These are phyloP conservation scores for Aphelinus certus DNA, from an alignment of 1,140 invertebrate genomes.

Conservation along the genomic window DNA sequence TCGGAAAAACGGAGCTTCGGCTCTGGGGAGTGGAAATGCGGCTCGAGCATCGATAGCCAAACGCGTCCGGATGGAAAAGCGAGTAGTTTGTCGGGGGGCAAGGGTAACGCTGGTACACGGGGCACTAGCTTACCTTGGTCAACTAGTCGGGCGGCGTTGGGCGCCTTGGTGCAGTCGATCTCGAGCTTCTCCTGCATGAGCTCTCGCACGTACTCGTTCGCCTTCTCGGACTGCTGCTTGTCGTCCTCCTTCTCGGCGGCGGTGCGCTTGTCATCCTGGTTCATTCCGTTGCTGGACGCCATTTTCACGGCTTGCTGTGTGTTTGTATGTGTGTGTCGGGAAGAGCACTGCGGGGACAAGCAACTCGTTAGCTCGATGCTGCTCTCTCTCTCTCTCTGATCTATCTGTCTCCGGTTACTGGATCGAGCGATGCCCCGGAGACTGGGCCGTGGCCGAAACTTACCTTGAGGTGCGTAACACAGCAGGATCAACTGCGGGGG, in stretches of 20 bases:
- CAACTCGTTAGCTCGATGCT: too few species aligned
- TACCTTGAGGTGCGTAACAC: too few species aligned
- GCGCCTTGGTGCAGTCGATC: conserved; percentile 77
- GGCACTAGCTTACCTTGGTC: conserved; percentile 71
- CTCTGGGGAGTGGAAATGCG: background rate
- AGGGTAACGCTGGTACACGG: too few species aligned
- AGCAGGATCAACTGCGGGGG: too few species aligned
- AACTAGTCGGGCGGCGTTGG: conserved; percentile 75
- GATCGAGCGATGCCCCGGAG: too few species aligned
- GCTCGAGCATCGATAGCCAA: background rate
- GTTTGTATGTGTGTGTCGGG: too few species aligned
- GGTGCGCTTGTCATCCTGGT: conserved; percentile 48
- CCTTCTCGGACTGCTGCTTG: conserved; percentile 69
- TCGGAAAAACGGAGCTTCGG: background rate
- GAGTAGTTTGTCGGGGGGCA: too few species aligned
- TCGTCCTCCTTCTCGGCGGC: conserved; percentile 49
- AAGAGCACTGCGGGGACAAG: too few species aligned
- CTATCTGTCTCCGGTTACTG: too few species aligned
- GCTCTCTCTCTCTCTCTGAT: too few species aligned
- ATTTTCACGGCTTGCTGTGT: conserved; percentile 10
- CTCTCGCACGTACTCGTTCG: conserved; percentile 79
- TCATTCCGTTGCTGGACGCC: conserved; percentile 59
- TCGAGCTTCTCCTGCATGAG: conserved; percentile 78
- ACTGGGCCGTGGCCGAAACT: too few species aligned
- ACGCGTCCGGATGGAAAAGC: too few species aligned